Conservation (phyloP, 1,140 invertebrate species). For the Hermetia illucens region DNA sequence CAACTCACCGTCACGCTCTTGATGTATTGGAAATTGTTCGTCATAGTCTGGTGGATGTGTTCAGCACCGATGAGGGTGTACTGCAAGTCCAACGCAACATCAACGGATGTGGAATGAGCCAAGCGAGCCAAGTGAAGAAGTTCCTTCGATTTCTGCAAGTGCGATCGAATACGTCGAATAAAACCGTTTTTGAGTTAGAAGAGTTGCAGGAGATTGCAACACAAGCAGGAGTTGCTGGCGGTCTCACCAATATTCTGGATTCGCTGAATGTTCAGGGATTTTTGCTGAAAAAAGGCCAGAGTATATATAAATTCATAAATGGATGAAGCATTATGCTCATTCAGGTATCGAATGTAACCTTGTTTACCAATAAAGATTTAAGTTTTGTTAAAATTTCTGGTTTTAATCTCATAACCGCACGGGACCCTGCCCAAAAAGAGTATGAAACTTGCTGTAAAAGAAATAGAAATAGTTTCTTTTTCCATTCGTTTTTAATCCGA, state of each 20-base stretch:
- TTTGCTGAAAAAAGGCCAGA: slow-evolving; percentile 68
- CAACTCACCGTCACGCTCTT: slow-evolving; percentile 62
- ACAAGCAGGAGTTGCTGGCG: slow-evolving; percentile 45
- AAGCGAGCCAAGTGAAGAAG: slow-evolving; percentile 54
- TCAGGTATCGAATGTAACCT: too few relatives aligned
- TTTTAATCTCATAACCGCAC: too few relatives aligned
- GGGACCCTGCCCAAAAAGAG: too few relatives aligned
- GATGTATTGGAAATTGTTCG: slow-evolving; percentile 79
- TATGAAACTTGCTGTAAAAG: too few relatives aligned
- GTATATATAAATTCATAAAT: slow-evolving; percentile 47
- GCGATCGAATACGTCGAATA: slow-evolving; percentile 43
- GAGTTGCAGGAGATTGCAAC: slow-evolving; percentile 55
- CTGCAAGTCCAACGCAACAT: slow-evolving; percentile 54
- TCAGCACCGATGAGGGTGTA: slow-evolving; percentile 44
- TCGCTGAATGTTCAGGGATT: slow-evolving; percentile 73
- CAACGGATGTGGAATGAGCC: slow-evolving; percentile 58
- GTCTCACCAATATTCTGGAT: slow-evolving; percentile 50
- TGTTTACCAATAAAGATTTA: too few relatives aligned
- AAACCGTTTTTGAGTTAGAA: slow-evolving; percentile 55
- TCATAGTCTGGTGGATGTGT: slow-evolving; percentile 63
- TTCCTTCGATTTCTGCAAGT: slow-evolving; percentile 57
- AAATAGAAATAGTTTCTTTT: too few relatives aligned
- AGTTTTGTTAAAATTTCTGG: too few relatives aligned
- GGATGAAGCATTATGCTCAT: too few relatives aligned
- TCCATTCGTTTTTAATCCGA: too few relatives aligned